Base-by-base conservation (phyloP, 2,113 vertebrate species). In the Siniperca chuatsi region DNA sequence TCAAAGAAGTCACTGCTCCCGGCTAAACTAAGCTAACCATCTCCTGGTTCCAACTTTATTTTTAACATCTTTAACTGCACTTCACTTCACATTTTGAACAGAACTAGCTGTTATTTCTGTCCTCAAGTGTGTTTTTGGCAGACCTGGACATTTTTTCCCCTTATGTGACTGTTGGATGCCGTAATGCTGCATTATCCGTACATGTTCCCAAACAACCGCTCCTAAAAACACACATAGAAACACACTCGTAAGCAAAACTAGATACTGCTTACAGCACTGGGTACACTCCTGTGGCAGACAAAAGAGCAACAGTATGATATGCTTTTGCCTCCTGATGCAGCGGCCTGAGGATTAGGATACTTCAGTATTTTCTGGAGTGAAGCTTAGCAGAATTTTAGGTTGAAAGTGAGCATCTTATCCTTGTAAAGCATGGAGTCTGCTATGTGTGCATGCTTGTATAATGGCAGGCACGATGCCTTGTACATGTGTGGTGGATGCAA, bases 301-400 rank as follows among this genome's bases (percentile, higher is more conserved):
- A 52, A 64, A 35, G 74, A 78, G 46, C 64, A 42, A 52, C 62
- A 62, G 54, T 74, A 40, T 16, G 83, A 85, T 55, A 8, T 44
- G 29, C 54, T 23, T 70, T 35, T 60, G 9, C 71, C 60, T 75
- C 72, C 71, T 79, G 66, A 72, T 44, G 58, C 74, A 65, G 48
- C 25, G 2, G 60, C 33, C 74, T 8, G 52, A 29, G 21, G n/a
- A 35, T 60, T 37, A 35, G 52, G 50, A 13, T 70, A 40, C 54
- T 8, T 75, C 33, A 54, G 21, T 15, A 23, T 58, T 76, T 69
- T 50, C 58, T 62, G 66, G 33, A 71, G 52, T 55, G 21, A 60
- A 64, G 68, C 69, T 81, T 65, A 37, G 46, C 29, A 29, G 29
- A 29, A 29, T 29, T 79, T 60, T 58, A 29, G 29, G 25, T 48